Conservation (phyloP, 2,888 invertebrate species). For the Digitonthophagus gazella region DNA sequence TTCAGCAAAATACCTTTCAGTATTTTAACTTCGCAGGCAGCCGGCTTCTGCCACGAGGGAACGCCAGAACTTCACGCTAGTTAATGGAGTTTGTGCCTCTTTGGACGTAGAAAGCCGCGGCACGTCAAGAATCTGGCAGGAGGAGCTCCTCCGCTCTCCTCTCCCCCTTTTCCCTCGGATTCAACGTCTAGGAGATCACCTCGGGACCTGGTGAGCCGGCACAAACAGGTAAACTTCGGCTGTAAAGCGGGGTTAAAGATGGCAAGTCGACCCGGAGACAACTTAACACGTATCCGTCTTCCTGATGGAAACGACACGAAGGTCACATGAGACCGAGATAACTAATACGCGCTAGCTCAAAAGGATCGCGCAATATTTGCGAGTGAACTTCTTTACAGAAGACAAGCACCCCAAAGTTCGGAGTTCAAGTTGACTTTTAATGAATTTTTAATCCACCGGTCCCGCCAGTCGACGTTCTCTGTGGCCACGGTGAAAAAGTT, state of each 20-base stretch:
- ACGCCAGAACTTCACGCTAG: slow-evolving; percentile 29
- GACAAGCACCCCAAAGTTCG: background rate
- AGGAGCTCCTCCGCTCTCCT: slow-evolving; percentile 2
- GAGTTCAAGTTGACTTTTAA: slow-evolving; percentile 15
- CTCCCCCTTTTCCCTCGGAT: background rate
- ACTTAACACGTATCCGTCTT: background rate
- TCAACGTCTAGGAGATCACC: background rate
- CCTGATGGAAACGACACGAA: background rate
- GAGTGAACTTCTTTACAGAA: background rate
- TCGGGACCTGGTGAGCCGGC: background rate
- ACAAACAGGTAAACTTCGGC: background rate
- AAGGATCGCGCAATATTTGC: background rate
- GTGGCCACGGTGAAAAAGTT: slow-evolving; percentile 10
- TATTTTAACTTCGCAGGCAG: slow-evolving; percentile 13
- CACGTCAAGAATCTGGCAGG: slow-evolving; percentile 38
- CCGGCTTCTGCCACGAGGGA: slow-evolving; percentile 9
- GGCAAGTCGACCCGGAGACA: background rate
- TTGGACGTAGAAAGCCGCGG: slow-evolving; percentile 40
- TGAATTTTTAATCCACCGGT: slow-evolving; percentile 14
- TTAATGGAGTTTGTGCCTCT: slow-evolving; percentile 44
- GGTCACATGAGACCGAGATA: background rate
- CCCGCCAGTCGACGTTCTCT: slow-evolving; percentile 3
- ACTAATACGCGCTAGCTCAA: background rate
- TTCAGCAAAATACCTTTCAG: slow-evolving; percentile 16
- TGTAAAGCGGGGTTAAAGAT: background rate